phyloP scores from a whole-genome alignment of 2,888 invertebrate species.

The Drosophila villosipedis region DNA sequence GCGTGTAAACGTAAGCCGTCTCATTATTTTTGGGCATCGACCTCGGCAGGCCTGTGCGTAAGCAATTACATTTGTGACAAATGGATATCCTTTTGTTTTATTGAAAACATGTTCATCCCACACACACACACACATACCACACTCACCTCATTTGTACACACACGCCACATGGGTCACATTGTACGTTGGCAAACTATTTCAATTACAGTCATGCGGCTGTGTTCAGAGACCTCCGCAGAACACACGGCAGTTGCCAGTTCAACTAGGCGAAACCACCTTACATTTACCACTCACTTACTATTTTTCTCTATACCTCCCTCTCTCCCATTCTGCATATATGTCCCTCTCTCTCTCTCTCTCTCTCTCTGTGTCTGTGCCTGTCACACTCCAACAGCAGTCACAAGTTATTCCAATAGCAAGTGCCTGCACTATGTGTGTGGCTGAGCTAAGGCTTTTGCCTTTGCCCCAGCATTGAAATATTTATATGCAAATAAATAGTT shows the following conservation, averaged over 20 bases:
- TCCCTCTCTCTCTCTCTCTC: not conserved
- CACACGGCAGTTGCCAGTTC: constrained; percentile 28
- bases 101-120: constrained; percentile 64
- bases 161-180: constrained; percentile 34
- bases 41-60: constrained; percentile 38
- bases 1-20: constrained; percentile 17
- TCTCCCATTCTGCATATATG: not conserved
- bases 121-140: constrained; percentile 8
- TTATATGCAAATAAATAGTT: constrained; percentile 81
- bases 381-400: constrained; percentile 14
- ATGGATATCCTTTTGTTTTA: constrained; percentile 78
- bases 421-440: constrained; percentile 28
- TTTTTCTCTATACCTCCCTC: not conserved
- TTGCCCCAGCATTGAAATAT: constrained; percentile 65
- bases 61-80: constrained; percentile 72
- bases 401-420: constrained; percentile 51
- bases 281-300: not conserved
- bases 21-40: constrained; percentile 55
- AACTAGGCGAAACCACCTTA: constrained; percentile 27
- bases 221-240: constrained; percentile 7
- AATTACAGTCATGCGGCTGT: constrained; percentile 63
- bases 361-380: not conserved
- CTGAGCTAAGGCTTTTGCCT: constrained; percentile 31
- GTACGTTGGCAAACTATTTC: constrained; percentile 71
- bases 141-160: not conserved